Percentiles rank a stretch among this genome's conserved stretches.
These are phyloP conservation scores for Smittia sp. DNA, from an alignment of 2,888 invertebrate genomes.

Conservation along the genomic window DNA sequence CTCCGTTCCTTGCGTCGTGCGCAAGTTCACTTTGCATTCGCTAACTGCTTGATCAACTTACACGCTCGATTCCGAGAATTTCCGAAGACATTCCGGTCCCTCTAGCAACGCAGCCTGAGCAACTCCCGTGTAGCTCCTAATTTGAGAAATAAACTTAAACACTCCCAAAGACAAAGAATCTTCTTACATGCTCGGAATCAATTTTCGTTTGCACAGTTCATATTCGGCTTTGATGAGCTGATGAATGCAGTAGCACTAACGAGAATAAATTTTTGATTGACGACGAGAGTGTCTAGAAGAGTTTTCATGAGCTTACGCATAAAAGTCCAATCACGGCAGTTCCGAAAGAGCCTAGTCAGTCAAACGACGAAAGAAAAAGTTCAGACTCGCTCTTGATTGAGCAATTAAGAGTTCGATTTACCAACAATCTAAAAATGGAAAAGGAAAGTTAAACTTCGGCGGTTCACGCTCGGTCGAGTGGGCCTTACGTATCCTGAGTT, in stretches of 20 bases:
- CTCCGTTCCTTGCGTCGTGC: no score
- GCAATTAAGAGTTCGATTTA: background rate
- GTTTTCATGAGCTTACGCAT: constrained; percentile 54
- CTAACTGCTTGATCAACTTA: no score
- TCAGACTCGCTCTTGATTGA: background rate
- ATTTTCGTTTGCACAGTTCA: constrained; percentile 59
- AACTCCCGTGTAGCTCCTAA: constrained; percentile 70
- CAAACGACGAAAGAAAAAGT: background rate
- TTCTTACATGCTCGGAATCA: constrained; percentile 59
- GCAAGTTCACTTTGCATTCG: no score
- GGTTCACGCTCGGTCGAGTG: background rate
- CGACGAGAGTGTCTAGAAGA: no score
- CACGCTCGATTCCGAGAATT: constrained; percentile 65
- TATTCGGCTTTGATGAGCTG: constrained; percentile 65
- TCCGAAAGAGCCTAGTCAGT: constrained; percentile 68
- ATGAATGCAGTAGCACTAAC: constrained; percentile 83
- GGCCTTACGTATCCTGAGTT: constrained; percentile 57
- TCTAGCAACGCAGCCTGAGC: constrained; percentile 74
- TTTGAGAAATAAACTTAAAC: background rate
- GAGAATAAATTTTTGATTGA: background rate
- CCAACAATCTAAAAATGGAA: background rate
- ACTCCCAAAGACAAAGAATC: background rate
- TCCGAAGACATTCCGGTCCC: constrained; percentile 67
- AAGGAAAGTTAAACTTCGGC: background rate
- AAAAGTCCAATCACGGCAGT: constrained; percentile 81